Conservation (phyloP, 2,113 vertebrate genomes). For the Microcebus ravelobensis region DNA sequence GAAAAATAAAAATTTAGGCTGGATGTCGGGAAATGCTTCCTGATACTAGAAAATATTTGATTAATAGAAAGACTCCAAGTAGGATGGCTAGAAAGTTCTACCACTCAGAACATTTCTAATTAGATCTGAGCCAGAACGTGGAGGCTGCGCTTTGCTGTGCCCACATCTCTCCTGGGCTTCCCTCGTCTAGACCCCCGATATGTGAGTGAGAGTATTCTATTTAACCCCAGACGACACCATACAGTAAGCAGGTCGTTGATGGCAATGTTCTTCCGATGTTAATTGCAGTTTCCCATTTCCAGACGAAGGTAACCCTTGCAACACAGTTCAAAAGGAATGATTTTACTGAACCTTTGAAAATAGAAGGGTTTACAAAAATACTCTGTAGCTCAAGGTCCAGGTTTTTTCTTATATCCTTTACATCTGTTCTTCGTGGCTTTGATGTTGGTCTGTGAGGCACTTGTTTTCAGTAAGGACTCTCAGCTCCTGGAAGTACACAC, state of each 20-base stretch:
- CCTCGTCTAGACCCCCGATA: not conserved
- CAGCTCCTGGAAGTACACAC: not conserved
- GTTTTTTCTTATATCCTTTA: not conserved
- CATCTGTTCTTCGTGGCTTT: not conserved
- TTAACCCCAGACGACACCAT: not conserved
- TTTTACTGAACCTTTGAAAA: not conserved
- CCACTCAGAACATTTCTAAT: not conserved
- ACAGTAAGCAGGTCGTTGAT: not conserved
- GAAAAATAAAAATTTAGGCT: slow-evolving; percentile 58
- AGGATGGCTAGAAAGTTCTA: not conserved
- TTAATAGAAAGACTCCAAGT: slow-evolving; percentile 40
- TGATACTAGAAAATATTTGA: slow-evolving; percentile 58
- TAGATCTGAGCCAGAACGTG: not conserved
- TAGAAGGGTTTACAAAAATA: not conserved
- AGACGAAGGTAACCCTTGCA: not conserved
- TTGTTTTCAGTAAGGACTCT: not conserved
- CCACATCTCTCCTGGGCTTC: not conserved
- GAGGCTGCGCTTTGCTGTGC: not conserved
- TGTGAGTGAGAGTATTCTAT: fast-evolving
- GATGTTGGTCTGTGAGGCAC: not conserved
- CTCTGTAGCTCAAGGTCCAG: not conserved
- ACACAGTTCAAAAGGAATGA: not conserved
- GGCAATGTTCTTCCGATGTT: not conserved
- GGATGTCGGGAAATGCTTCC: slow-evolving; percentile 63
- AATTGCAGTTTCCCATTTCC: not conserved